Evolutionary conservation across 2,888 invertebrate genomes (phyloP).

Genomic region (Crioceris asparagi): DNA sequence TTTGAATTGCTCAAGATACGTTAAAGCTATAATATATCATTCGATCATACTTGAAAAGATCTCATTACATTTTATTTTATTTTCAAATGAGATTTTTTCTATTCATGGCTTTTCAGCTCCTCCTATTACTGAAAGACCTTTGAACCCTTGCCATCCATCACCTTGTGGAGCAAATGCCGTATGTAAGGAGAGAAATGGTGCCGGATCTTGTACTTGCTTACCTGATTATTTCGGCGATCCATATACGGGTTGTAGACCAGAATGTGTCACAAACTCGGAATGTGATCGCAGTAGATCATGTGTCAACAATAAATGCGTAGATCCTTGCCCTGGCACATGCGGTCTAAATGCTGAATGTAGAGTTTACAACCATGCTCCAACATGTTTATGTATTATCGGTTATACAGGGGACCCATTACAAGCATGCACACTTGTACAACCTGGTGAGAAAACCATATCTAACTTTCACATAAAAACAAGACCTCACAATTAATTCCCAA

Average conservation of each 20-base stretch:
- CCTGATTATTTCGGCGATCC: conserved; percentile 56
- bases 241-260: conserved; percentile 54
- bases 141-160: conserved; percentile 50
- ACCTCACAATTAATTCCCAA: no score
- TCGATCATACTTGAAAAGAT: no score
- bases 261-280: conserved; percentile 56
- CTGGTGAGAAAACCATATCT: conserved; percentile 36
- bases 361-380: conserved; percentile 56
- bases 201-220: conserved; percentile 54
- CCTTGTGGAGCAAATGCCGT: conserved; percentile 59
- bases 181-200: conserved; percentile 52
- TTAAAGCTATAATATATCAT: no score
- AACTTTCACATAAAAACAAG: no score
- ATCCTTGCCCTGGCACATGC: conserved; percentile 49
- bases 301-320: conserved; percentile 53
- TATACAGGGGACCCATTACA: conserved; percentile 51
- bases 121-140: conserved; percentile 38
- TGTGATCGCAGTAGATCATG: conserved; percentile 54
- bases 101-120: conserved; percentile 38
- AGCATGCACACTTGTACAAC: conserved; percentile 35
- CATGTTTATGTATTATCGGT: conserved; percentile 49
- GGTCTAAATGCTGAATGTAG: conserved; percentile 48
- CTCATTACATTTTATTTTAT: no score
- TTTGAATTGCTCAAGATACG: no score
- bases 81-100: no score